Conservation (phyloP, 2,888 invertebrate genomes). For the Syrphus vitripennis region DNA sequence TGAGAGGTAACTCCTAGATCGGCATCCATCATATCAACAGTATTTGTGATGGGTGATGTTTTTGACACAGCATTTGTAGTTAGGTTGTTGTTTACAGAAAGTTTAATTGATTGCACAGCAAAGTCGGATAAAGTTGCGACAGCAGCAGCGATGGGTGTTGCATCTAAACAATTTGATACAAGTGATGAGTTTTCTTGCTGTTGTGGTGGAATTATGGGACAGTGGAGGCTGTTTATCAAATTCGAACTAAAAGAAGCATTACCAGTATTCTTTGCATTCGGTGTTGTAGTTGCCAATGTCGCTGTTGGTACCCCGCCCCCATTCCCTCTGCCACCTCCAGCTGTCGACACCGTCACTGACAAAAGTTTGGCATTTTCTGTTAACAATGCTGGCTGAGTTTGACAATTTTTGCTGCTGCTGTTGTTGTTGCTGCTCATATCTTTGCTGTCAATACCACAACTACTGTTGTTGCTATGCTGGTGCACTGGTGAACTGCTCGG, state of each 20-base stretch:
- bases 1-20: slow-evolving; percentile 7
- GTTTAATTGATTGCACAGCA: slow-evolving; percentile 81
- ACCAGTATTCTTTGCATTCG: slow-evolving; percentile 36
- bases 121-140: slow-evolving; percentile 85
- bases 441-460: slow-evolving; percentile 54
- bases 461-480: slow-evolving; percentile 38
- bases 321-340: slow-evolving; percentile 56
- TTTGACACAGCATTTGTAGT: slow-evolving; percentile 12
- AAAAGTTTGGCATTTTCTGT: slow-evolving; percentile 11
- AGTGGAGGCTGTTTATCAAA: slow-evolving; percentile 45
- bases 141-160: slow-evolving; percentile 81
- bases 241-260: slow-evolving; percentile 25
- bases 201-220: slow-evolving; percentile 10
- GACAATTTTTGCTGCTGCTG: slow-evolving; percentile 43
- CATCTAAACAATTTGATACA: slow-evolving; percentile 60
- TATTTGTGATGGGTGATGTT: slow-evolving; percentile 28
- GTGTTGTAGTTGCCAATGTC: slow-evolving; percentile 32
- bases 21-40: slow-evolving; percentile 31
- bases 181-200: slow-evolving; percentile 63
- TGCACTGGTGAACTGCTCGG: slow-evolving; percentile 43
- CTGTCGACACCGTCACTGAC: slow-evolving; percentile 12
- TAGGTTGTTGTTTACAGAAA: slow-evolving; percentile 42
- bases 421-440: slow-evolving; percentile 65
- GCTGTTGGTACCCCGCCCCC: slow-evolving; percentile 64
- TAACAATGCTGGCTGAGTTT: slow-evolving; percentile 24